Base-by-base conservation (phyloP, 2,888 invertebrate genomes). In the Cataglyphis cursor region DNA sequence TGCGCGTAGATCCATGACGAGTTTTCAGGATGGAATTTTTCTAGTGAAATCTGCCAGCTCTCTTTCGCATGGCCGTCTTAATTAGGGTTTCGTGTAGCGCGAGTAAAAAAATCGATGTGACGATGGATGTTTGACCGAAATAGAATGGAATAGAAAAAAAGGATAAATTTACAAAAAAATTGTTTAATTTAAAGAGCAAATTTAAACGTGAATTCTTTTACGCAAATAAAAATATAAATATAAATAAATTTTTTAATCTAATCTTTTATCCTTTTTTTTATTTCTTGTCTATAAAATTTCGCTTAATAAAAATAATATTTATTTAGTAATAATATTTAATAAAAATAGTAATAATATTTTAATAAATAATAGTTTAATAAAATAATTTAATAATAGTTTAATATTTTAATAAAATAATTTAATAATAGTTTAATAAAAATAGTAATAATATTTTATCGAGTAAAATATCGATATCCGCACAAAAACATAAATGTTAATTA, bases 11-110 rank as follows among this genome's bases (percentile, higher is more conserved):
- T 78, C 48, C 44, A 62, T 35, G 78, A 18, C 51, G 24, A 48
- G 54, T 82, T 65, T 80, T 64, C 65, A 64, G 54, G 15, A 48
- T 31, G 38, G 51, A 54, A 62, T 44, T 64, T 82, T 82, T 82
- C 83, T 57, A 64, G 6, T 48, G 54, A 48, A 48, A 66, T 62
- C 44, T 38, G 2, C 38, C 64, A 21, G 35, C n/a, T 68, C n/a
- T 18, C 48, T 68, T 64, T 65, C 35, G 24, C 65, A 35, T 44
- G 41, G 8, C 51, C 18, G 28, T 78, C 44, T 73, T 76, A 81
- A 81, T 51, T 51, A 28, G 51, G 35, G 9, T 38, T 62, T 28
- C 28, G 48, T n/a, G 61, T n/a, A 6, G 44, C 10, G 48, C 31
- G 15, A 24, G 8, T 8, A 35, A 76, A 35, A 21, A 18, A 24